phyloP scores from a whole-genome alignment of 2,888 invertebrate genomes.

The Helleia helle region DNA sequence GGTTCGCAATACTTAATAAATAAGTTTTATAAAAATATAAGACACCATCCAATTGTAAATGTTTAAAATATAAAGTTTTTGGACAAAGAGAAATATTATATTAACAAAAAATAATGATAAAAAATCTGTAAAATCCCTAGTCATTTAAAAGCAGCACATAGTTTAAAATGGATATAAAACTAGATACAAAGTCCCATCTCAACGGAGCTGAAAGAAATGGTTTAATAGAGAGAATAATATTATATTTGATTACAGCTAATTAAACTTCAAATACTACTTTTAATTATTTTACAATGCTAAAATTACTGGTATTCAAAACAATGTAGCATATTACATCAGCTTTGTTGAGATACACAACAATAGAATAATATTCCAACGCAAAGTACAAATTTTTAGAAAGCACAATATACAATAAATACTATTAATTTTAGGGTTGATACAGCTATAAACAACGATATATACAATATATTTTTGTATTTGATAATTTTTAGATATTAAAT shows the following conservation, averaged over 20 bases:
- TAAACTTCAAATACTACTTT: too few species aligned
- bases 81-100: too few species aligned
- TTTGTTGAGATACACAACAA: conserved; percentile 5
- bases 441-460: conserved; percentile 58
- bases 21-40: not conserved
- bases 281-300: too few species aligned
- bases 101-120: not conserved
- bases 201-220: conserved; percentile 2
- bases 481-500: conserved; percentile 42
- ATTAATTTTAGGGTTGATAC: conserved; percentile 42
- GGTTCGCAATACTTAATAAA: conserved; percentile 8
- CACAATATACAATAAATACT: conserved; percentile 26
- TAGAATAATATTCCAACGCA: conserved; percentile 33
- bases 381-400: conserved; percentile 42
- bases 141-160: conserved; percentile 55
- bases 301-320: too few species aligned
- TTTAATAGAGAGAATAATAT: not conserved
- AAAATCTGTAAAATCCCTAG: conserved; percentile 36
- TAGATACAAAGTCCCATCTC: conserved; percentile 10
- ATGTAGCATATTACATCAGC: too few species aligned
- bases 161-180: conserved; percentile 38
- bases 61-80: too few species aligned
- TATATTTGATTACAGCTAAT: not conserved
- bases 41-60: not conserved
- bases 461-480: conserved; percentile 56